Evolutionary conservation across 2,888 invertebrate species (phyloP).

Genomic region (Tromatobia lineatoria): DNA sequence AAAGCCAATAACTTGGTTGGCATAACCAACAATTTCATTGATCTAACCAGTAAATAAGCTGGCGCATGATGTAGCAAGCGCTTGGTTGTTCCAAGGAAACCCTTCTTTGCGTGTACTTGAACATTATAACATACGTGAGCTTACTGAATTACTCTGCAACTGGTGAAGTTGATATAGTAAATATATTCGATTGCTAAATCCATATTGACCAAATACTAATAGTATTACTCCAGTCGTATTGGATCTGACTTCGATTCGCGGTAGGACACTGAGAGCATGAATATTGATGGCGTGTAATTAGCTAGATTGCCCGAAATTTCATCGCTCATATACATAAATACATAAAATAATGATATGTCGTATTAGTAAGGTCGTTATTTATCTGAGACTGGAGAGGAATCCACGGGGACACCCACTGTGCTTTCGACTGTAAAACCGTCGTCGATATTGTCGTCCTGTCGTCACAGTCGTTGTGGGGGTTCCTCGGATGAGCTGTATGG

Average conservation of each 20-base stretch:
- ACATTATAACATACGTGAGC: no score
- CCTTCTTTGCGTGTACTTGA: no score
- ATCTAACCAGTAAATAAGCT: no score
- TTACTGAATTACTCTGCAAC: no score
- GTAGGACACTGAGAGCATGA: slow-evolving; percentile 50
- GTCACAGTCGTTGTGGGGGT: slow-evolving; percentile 29
- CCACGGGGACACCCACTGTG: slow-evolving; percentile 34
- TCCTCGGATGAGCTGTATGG: background rate
- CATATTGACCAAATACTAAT: slow-evolving; percentile 53
- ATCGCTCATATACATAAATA: slow-evolving; percentile 58
- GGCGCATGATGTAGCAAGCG: no score
- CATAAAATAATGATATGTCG: slow-evolving; percentile 15
- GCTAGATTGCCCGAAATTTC: slow-evolving; percentile 64
- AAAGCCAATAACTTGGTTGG: no score
- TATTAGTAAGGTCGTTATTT: background rate
- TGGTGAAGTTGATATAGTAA: slow-evolving; percentile 5
- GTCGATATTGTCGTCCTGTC: slow-evolving; percentile 15
- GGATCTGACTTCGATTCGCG: slow-evolving; percentile 14
- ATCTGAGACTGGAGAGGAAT: background rate
- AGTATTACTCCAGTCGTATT: background rate
- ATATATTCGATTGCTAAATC: slow-evolving; percentile 38
- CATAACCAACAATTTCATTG: no score
- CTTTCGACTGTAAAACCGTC: slow-evolving; percentile 1
- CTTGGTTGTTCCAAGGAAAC: no score
- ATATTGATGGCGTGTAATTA: slow-evolving; percentile 63